These are phyloP conservation scores for Oxycera nigricornis DNA, from an alignment of 2,888 invertebrate genomes.

Conservation along the genomic window DNA sequence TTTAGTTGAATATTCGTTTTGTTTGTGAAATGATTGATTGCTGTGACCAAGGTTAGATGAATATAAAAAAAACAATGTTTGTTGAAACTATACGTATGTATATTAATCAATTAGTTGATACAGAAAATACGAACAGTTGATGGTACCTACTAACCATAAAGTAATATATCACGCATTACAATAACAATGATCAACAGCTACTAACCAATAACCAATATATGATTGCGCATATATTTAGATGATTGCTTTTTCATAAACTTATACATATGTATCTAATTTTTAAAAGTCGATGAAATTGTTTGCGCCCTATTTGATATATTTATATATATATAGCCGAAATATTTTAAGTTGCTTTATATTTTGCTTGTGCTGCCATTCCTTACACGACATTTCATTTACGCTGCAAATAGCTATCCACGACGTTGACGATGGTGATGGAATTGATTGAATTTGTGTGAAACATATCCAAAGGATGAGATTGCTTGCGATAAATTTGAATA, in stretches of 20 bases:
- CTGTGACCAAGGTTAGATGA: not conserved
- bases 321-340: not conserved
- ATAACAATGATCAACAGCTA: constrained; percentile 25
- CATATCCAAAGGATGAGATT: too few relatives aligned
- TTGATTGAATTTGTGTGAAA: too few relatives aligned
- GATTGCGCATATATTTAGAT: constrained; percentile 36
- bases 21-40: constrained; percentile 1
- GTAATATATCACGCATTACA: constrained; percentile 10
- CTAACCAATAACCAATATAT: constrained; percentile 1
- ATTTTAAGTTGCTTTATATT: constrained; percentile 33
- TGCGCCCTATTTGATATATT: constrained; percentile 28
- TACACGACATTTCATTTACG: not conserved
- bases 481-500: too few relatives aligned
- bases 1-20: not conserved
- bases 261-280: constrained; percentile 28
- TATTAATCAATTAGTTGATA: constrained; percentile 2
- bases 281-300: constrained; percentile 24
- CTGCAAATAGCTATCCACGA: not conserved
- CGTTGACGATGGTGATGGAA: not conserved
- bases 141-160: not conserved
- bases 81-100: not conserved
- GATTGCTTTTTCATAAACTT: constrained; percentile 39
- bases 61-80: not conserved
- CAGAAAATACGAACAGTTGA: constrained; percentile 17
- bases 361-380: constrained; percentile 40